Conservation (phyloP, 2,888 invertebrate species). For the Drosophila siamana region DNA sequence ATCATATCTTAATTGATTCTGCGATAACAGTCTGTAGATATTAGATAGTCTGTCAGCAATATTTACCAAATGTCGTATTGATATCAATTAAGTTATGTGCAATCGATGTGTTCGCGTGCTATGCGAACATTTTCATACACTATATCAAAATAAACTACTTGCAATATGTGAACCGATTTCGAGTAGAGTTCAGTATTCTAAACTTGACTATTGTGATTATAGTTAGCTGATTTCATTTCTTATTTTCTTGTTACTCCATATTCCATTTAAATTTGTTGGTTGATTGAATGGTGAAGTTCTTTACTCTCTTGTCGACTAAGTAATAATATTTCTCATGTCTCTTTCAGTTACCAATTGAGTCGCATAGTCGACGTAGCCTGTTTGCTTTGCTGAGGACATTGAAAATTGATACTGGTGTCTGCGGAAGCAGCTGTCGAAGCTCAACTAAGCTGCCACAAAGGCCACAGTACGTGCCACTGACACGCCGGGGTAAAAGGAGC, state of each 20-base stretch:
- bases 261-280: too few relatives aligned
- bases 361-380: conserved; percentile 24
- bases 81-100: conserved; percentile 46
- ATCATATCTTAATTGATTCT: conserved; percentile 75
- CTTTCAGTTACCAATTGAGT: not conserved
- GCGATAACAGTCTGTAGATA: conserved; percentile 50
- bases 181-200: too few relatives aligned
- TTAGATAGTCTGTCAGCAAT: conserved; percentile 4
- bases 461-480: conserved; percentile 37
- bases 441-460: conserved; percentile 44
- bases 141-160: too few relatives aligned
- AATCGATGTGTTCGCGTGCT: not conserved
- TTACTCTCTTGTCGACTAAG: too few relatives aligned
- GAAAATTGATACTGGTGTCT: conserved; percentile 53
- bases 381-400: conserved; percentile 44
- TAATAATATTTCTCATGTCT: not conserved
- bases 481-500: conserved; percentile 4
- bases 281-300: too few relatives aligned
- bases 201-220: too few relatives aligned
- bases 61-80: conserved; percentile 28
- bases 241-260: too few relatives aligned
- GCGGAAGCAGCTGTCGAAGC: conserved; percentile 58
- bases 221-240: too few relatives aligned
- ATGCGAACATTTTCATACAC: conserved; percentile 24
- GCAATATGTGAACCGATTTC: too few relatives aligned